A percentile compares a stretch with the other conserved stretches of the same genome.
phyloP scores from a whole-genome alignment of 2,797 vertebrate species.

The Aeoliscus strigatus region DNA sequence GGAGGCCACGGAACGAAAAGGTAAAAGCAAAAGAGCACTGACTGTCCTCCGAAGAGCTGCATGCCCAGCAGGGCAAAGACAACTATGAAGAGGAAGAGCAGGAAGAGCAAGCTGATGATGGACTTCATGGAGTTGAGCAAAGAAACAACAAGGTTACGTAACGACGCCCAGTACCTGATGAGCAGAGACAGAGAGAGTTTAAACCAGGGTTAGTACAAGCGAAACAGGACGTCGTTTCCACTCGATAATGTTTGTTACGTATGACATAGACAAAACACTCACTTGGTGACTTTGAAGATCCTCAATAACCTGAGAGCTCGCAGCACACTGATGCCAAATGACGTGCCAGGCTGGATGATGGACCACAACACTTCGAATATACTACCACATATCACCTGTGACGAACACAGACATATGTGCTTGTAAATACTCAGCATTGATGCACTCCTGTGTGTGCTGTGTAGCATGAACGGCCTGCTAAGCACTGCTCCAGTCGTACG shows the following conservation, averaged over 20 bases:
- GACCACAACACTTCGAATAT: constrained; percentile 97
- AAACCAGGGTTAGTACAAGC: no score
- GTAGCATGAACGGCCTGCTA: no score
- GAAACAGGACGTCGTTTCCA: no score
- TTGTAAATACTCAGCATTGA: neutral
- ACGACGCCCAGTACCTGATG: constrained; percentile 93
- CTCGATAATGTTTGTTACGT: no score
- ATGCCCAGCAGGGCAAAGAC: constrained; percentile 96
- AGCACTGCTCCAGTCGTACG: no score
- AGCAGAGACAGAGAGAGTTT: constrained; percentile 9
- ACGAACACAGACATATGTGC: constrained; percentile 19
- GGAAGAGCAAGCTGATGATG: constrained; percentile 97
- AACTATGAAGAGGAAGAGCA: constrained; percentile 97
- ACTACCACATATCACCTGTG: constrained; percentile 92
- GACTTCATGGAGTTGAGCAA: constrained; percentile 98
- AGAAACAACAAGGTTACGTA: constrained; percentile 93
- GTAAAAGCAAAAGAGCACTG: constrained; percentile 61
- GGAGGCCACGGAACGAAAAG: neutral
- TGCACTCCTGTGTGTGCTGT: neutral
- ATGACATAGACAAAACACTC: constrained; percentile 45
- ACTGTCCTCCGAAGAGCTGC: constrained; percentile 98
- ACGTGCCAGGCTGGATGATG: constrained; percentile 92
- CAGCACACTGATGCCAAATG: constrained; percentile 95
- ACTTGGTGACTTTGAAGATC: constrained; percentile 99
- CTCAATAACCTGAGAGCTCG: constrained; percentile 98